Evolutionary conservation across 2,797 vertebrate genomes (phyloP).

Genomic region (Petrocephalus sullivani): DNA sequence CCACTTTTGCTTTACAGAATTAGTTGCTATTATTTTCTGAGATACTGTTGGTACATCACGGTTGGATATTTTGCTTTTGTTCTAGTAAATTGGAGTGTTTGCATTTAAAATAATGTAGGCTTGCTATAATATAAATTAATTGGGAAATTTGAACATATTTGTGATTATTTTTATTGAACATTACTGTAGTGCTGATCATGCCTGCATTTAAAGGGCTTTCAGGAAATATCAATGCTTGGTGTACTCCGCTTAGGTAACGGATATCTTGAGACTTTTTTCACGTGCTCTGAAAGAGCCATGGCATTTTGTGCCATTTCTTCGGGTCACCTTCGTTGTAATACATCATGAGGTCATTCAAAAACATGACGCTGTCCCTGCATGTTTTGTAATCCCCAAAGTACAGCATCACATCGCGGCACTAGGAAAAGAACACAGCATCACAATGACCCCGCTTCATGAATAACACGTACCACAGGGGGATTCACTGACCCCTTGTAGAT

Average conservation of each 20-base stretch:
- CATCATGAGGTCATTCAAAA: slow-evolving; percentile 18
- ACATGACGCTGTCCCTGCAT: background rate
- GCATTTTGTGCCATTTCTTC: background rate
- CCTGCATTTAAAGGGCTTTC: background rate
- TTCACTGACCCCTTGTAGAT: background rate
- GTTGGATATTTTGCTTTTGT: background rate
- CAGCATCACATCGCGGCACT: background rate
- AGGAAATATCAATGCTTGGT: background rate
- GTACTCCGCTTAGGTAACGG: background rate
- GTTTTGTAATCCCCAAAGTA: slow-evolving; percentile 8
- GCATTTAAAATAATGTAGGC: background rate
- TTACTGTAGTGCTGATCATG: background rate
- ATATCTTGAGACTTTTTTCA: background rate
- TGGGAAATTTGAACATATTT: no score
- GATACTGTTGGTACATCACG: background rate
- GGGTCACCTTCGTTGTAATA: background rate
- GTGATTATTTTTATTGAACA: no score
- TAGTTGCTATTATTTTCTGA: background rate
- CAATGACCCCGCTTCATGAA: background rate
- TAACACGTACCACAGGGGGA: background rate
- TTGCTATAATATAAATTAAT: no score
- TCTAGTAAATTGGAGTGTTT: background rate
- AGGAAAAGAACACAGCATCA: background rate
- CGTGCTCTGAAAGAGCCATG: background rate
- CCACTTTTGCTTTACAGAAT: background rate